Evolutionary conservation across 1,140 invertebrate genomes (phyloP), one percentile per base, ranked within the genome.

Genomic region (Drosophila gunungcola): DNA sequence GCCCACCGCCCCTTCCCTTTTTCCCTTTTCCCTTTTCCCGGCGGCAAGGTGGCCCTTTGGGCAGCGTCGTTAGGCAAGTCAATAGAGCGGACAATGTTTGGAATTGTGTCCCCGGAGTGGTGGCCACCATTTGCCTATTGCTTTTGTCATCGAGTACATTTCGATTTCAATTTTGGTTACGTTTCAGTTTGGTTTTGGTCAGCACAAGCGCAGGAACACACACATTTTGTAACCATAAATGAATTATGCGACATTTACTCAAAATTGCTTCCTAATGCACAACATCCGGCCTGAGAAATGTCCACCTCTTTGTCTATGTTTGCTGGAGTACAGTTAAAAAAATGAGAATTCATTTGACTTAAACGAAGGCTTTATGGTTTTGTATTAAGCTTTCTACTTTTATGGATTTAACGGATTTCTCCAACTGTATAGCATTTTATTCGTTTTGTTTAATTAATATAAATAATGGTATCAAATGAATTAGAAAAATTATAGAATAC

Each of bases 191-290:
- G 48, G 42, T 61, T 32, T 12, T 43, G 39, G n/a, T n/a, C 25
- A 13, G 3, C 12, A 49, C 56, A 63, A 12, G 29, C 61, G 38
- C 25, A 38, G 21, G 6, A 52, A 27, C 38, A n/a, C 11, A 39
- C 27, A 42, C 3, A 36, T 55, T 72, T 61, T 60, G 38, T 51
- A 63, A 51, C 74, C 72, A 86, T 91, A 91, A 91, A 91, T 91
- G 90, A 91, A 90, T 91, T 91, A 91, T 91, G 79, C 79, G 81
- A 91, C 84, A 91, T 91, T 91, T 91, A 90, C 85, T 86, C 64
- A 74, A 80, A 91, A 90, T 80, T 91, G 85, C 79, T 85, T 80
- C 85, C 90, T 72, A 90, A 78, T 84, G 85, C 80, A 73, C 63
- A 86, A 68, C 79, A 83, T 88, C 67, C 70, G 77, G 65, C 13